Evolutionary conservation across 2,888 invertebrate species (phyloP), one percentile per base, ranked within the genome.

Genomic region (Rhorus exstirpatorius): DNA sequence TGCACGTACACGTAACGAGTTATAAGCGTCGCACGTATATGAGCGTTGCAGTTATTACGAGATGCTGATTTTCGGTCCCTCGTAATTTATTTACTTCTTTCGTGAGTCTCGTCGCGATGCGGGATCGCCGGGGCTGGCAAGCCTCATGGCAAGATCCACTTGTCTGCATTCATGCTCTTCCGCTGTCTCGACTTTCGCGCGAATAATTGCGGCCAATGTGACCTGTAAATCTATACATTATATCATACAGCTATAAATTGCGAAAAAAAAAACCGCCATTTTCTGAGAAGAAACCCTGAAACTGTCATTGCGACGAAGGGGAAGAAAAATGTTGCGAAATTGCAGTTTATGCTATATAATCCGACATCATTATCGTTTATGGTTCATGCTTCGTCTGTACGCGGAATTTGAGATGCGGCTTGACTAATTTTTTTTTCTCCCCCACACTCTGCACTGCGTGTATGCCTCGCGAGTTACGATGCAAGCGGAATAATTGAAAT

Each of bases 131-230:
- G 38, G 53, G 31, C 10, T 2, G 19, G 60, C 19, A 19, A 31
- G 65, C 14, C 26, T 61, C 58, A 67, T 76, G 77, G 72, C 76
- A 71, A 67, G 44, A 77, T 81, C 81, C 72, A 77, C 71, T 81
- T 77, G 67, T 68, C 71, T 35, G 53, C 72, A 72, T 72, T 77
- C 67, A 24, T 72, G 63, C 71, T 63, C 77, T 81, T 81, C 60
- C 72, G 68, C 68, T 51, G 46, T 44, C 38, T 26, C 12, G 17
- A 72, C 67, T 77, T 81, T 71, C 67, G 58, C 65, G 21, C 81
- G 35, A 61, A 61, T 49, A 67, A 75, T 65, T 63, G 24, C 46
- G 58, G 26, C 31, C 51, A 17, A n/a, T 35, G 31, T 35, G 31
- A 31, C 70, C 53, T 55, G 61, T 55, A 4, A 49, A 55, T 46